Conservation (phyloP, 2,113 vertebrate genomes). For the Chaenogobius annularis region DNA sequence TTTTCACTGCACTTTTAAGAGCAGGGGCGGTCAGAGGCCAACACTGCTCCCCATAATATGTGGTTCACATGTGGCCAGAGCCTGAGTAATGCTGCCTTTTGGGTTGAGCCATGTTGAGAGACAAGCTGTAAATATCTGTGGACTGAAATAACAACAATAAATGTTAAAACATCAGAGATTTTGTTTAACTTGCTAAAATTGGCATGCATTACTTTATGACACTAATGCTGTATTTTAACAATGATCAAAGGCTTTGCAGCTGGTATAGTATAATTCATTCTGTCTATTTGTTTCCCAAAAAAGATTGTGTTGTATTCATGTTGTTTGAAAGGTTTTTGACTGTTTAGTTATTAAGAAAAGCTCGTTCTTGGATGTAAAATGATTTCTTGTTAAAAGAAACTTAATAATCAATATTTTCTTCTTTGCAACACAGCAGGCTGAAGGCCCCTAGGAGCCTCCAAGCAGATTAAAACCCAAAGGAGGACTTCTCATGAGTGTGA, state of each 20-base stretch:
- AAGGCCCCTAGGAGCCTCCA: slow-evolving; percentile 32
- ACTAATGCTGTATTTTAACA: slow-evolving; percentile 66
- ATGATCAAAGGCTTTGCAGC: slow-evolving; percentile 69
- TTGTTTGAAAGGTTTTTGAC: slow-evolving; percentile 46
- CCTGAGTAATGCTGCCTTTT: slow-evolving; percentile 56
- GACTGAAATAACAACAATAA: slow-evolving; percentile 75
- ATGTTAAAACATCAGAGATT: slow-evolving; percentile 59
- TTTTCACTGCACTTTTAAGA: slow-evolving; percentile 57
- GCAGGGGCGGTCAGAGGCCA: slow-evolving; percentile 55
- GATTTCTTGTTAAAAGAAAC: slow-evolving; percentile 18
- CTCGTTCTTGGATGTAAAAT: slow-evolving; percentile 27
- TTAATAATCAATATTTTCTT: slow-evolving; percentile 24
- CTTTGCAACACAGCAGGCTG: slow-evolving; percentile 11
- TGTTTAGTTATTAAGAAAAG: slow-evolving; percentile 30
- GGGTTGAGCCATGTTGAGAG: slow-evolving; percentile 52
- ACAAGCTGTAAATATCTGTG: slow-evolving; percentile 60
- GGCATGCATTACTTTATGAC: slow-evolving; percentile 45
- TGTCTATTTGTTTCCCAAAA: slow-evolving; percentile 55
- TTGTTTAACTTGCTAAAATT: slow-evolving; percentile 62
- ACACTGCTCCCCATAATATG: slow-evolving; percentile 51
- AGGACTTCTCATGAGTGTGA: slow-evolving; percentile 21
- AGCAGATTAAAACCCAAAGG: slow-evolving; percentile 45
- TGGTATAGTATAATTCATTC: slow-evolving; percentile 43
- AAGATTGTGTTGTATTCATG: slow-evolving; percentile 55
- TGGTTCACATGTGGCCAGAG: slow-evolving; percentile 67